These are phyloP conservation scores for Cephus rjabovi DNA, from an alignment of 2,888 invertebrate genomes.

Conservation along the genomic window DNA sequence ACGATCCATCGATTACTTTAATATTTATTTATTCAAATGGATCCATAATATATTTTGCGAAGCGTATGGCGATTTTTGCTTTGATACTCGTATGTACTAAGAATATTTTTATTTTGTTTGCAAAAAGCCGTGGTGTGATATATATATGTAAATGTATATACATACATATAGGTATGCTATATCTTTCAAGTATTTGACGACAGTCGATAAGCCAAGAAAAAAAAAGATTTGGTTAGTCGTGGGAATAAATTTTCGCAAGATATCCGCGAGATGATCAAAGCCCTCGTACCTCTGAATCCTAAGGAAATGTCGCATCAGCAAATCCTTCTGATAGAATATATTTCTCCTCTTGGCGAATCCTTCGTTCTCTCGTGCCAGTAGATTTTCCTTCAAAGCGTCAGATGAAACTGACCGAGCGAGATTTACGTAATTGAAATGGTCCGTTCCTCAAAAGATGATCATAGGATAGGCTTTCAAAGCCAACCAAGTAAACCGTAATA, in stretches of 20 bases:
- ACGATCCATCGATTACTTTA: background rate
- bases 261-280: constrained; percentile 11
- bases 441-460: background rate
- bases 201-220: background rate
- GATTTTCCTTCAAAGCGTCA: constrained; percentile 16
- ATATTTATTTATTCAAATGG: background rate
- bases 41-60: background rate
- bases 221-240: background rate
- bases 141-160: too few relatives aligned
- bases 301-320: constrained; percentile 17
- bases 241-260: constrained; percentile 3
- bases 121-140: background rate
- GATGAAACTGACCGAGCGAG: constrained; percentile 21
- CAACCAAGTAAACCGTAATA: too few relatives aligned
- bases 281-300: background rate
- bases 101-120: background rate
- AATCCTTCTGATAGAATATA: constrained; percentile 8
- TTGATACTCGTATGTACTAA: too few relatives aligned
- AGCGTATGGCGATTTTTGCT: too few relatives aligned
- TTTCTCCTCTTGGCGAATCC: background rate
- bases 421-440: constrained; percentile 12
- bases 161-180: too few relatives aligned
- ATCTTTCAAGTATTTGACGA: too few relatives aligned
- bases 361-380: constrained; percentile 3
- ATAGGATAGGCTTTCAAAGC: too few relatives aligned